Percentiles rank a stretch among this genome's conserved stretches.
Evolutionary conservation across 2,797 vertebrate genomes (phyloP).

Genomic region (Crocodylus rhombifer): DNA sequence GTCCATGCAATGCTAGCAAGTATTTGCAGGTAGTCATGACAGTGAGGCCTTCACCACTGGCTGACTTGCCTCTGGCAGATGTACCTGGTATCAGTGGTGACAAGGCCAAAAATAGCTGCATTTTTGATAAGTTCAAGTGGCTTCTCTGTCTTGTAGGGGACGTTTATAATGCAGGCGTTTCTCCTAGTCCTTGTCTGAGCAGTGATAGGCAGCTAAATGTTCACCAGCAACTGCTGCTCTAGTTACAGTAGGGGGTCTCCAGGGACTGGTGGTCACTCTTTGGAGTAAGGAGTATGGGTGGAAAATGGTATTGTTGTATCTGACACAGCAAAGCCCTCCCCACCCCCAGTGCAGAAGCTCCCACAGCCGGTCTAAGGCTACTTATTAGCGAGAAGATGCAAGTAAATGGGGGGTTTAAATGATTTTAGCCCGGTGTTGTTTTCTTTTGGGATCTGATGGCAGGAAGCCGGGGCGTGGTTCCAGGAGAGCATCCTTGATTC

Average conservation of each 20-base stretch:
- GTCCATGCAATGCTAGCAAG: background rate
- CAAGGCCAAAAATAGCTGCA: fast-evolving
- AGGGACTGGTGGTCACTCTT: too few species aligned
- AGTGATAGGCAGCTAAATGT: too few species aligned
- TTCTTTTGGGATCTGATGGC: background rate
- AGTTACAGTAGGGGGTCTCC: fast-evolving
- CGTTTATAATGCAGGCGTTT: background rate
- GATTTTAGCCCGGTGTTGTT: fast-evolving
- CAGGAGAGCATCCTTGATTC: background rate
- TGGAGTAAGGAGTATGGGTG: fast-evolving
- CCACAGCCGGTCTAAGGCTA: background rate
- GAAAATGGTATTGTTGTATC: fast-evolving
- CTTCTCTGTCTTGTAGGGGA: fast-evolving
- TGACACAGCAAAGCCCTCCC: background rate
- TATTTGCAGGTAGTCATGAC: background rate
- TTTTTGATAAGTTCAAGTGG: background rate
- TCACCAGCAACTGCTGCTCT: background rate
- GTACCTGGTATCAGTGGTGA: fast-evolving
- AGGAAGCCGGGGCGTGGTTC: too few species aligned
- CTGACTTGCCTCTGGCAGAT: background rate
- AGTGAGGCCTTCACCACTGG: background rate
- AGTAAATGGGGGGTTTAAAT: background rate
- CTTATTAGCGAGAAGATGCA: background rate
- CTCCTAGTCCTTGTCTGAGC: background rate
- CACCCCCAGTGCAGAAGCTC: background rate